Evolutionary conservation across 2,113 vertebrate species (phyloP).

Genomic region (Ophthalmolycus amberensis): DNA sequence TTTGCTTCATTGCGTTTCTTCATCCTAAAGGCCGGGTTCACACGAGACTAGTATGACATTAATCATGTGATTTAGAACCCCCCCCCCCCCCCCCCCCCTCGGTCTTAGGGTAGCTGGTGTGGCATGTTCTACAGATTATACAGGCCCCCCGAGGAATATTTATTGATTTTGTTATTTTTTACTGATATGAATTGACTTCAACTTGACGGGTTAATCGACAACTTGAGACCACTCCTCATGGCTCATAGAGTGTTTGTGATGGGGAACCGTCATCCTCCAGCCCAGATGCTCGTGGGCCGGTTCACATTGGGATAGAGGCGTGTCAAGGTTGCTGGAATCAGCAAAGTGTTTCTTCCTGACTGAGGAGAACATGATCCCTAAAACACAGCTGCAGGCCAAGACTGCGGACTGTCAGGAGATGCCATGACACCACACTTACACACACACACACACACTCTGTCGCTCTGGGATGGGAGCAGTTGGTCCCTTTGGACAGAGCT

Average conservation of each 20-base stretch:
- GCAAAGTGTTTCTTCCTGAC: conserved; percentile 73
- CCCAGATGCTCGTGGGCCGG: conserved; percentile 60
- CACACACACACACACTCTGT: neutral
- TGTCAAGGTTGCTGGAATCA: conserved; percentile 54
- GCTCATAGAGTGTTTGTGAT: neutral
- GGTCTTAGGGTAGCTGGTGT: neutral
- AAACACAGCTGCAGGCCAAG: conserved; percentile 59
- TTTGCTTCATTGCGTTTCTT: too few relatives aligned
- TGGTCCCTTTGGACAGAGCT: conserved; percentile 12
- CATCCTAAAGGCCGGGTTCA: too few relatives aligned
- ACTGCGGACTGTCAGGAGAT: conserved; percentile 55
- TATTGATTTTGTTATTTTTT: neutral
- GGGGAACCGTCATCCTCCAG: conserved; percentile 20
- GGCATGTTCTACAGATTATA: neutral
- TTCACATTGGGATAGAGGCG: conserved; percentile 39
- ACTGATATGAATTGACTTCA: neutral
- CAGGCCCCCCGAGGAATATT: neutral
- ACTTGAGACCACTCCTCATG: neutral
- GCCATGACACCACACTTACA: conserved; percentile 23
- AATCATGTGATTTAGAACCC: too few relatives aligned
- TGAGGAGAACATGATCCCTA: conserved; percentile 75
- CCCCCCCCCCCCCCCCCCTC: too few relatives aligned
- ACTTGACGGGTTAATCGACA: neutral
- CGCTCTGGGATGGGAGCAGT: conserved; percentile 28
- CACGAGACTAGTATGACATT: too few relatives aligned